Conservation (phyloP, 2,113 vertebrate genomes). For the Lampris megalopsis region DNA sequence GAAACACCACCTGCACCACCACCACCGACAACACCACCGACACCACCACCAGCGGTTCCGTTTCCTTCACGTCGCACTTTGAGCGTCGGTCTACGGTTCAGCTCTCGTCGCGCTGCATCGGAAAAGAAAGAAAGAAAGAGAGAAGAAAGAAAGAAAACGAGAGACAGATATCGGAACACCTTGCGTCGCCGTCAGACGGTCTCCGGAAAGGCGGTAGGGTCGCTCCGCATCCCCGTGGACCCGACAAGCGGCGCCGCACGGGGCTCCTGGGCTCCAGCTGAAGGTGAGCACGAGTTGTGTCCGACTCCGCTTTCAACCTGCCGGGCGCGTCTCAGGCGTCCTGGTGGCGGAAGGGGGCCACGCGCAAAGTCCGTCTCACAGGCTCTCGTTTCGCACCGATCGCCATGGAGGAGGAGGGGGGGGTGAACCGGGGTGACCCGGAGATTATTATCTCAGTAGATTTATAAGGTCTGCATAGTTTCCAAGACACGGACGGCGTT, state of each 20-base stretch:
- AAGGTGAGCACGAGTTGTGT: slow-evolving; percentile 66
- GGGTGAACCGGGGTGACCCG: not conserved
- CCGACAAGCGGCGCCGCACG: slow-evolving; percentile 26
- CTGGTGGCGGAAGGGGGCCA: too few relatives aligned
- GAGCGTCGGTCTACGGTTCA: slow-evolving; percentile 57
- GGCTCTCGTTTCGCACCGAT: too few relatives aligned
- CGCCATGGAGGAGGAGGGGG: too few relatives aligned
- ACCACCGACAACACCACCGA: too few relatives aligned
- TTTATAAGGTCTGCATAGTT: not conserved
- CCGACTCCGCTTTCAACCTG: too few relatives aligned
- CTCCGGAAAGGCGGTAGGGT: slow-evolving; percentile 59
- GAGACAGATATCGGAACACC: too few relatives aligned
- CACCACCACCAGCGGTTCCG: too few relatives aligned
- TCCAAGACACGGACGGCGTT: slow-evolving; percentile 8
- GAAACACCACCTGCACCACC: not conserved
- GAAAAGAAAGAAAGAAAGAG: not conserved
- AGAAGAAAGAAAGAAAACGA: too few relatives aligned
- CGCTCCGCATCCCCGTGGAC: slow-evolving; percentile 73
- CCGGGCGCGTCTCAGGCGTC: too few relatives aligned
- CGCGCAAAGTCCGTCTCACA: too few relatives aligned
- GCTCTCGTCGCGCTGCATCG: slow-evolving; percentile 57
- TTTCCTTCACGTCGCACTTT: slow-evolving; percentile 11
- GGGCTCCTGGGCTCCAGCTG: slow-evolving; percentile 31
- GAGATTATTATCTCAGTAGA: slow-evolving; percentile 17
- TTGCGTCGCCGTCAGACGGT: slow-evolving; percentile 15